A percentile compares a stretch with the other conserved stretches of the same genome.
Evolutionary conservation across 2,797 vertebrate species (phyloP).

Genomic region (Sandelia bainsii): DNA sequence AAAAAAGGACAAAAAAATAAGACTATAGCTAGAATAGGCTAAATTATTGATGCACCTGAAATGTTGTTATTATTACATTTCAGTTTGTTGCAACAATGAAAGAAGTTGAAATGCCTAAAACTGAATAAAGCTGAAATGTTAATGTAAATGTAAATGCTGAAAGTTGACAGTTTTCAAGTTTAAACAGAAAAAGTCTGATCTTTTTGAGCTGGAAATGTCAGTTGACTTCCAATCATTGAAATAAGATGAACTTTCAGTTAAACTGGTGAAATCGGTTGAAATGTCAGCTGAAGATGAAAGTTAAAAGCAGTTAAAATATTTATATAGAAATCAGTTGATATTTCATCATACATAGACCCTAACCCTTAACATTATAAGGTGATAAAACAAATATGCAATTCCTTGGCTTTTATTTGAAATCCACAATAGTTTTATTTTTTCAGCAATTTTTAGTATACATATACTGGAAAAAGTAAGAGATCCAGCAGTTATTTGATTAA

Average conservation of each 20-base stretch:
- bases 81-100: no score
- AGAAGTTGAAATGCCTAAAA: no score
- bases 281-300: background rate
- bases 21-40: background rate
- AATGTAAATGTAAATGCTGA: background rate
- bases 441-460: background rate
- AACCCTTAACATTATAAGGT: no score
- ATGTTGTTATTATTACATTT: no score
- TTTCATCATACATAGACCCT: no score
- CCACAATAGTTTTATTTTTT: no score
- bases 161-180: background rate
- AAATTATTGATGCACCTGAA: no score
- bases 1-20: conserved; percentile 4
- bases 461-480: no score
- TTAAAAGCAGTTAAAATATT: background rate
- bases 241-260: background rate
- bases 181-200: background rate
- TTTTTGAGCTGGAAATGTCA: background rate
- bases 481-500: no score
- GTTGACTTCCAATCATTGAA: background rate
- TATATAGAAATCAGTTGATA: background rate
- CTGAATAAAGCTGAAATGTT: background rate
- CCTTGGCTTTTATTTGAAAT: no score
- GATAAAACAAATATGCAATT: no score
- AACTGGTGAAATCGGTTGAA: background rate